Evolutionary conservation across 1,140 invertebrate species (phyloP).

Genomic region (Battus philenor): DNA sequence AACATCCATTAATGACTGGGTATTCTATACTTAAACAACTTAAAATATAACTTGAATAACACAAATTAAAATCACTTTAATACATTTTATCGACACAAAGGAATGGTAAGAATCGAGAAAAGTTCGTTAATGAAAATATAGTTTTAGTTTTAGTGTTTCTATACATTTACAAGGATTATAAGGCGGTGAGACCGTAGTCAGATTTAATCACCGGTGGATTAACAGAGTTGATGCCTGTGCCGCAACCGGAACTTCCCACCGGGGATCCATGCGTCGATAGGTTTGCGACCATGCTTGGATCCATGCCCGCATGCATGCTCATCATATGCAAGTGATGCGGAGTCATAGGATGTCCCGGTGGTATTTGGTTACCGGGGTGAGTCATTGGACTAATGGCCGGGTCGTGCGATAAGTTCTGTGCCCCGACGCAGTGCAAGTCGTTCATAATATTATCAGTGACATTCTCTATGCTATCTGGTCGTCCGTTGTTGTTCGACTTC

Average conservation of each 20-base stretch:
- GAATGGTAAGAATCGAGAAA: slow-evolving; percentile 66
- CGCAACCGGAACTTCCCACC: slow-evolving; percentile 54
- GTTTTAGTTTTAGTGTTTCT: slow-evolving; percentile 57
- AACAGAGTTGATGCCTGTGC: slow-evolving; percentile 51
- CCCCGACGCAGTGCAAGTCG: slow-evolving; percentile 64
- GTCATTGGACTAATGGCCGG: slow-evolving; percentile 68
- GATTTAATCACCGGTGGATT: slow-evolving; percentile 71
- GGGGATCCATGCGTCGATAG: slow-evolving; percentile 66
- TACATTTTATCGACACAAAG: slow-evolving; percentile 65
- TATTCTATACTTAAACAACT: slow-evolving; percentile 61
- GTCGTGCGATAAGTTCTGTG: slow-evolving; percentile 61
- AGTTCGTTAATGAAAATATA: slow-evolving; percentile 68
- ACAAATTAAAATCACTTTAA: slow-evolving; percentile 58
- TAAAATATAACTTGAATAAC: slow-evolving; percentile 55
- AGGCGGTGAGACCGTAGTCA: slow-evolving; percentile 75
- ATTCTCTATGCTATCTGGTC: slow-evolving; percentile 75
- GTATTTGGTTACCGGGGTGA: slow-evolving; percentile 54
- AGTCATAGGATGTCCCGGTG: slow-evolving; percentile 56
- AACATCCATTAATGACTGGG: slow-evolving; percentile 66
- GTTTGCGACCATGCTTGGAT: slow-evolving; percentile 54
- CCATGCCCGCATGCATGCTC: slow-evolving; percentile 63
- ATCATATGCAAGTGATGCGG: slow-evolving; percentile 68
- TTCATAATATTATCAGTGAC: slow-evolving; percentile 76
- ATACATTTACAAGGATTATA: slow-evolving; percentile 70
- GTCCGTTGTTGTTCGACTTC: slow-evolving; percentile 69